Conservation (phyloP, 2,797 vertebrate genomes). For the Characodon lateralis region DNA sequence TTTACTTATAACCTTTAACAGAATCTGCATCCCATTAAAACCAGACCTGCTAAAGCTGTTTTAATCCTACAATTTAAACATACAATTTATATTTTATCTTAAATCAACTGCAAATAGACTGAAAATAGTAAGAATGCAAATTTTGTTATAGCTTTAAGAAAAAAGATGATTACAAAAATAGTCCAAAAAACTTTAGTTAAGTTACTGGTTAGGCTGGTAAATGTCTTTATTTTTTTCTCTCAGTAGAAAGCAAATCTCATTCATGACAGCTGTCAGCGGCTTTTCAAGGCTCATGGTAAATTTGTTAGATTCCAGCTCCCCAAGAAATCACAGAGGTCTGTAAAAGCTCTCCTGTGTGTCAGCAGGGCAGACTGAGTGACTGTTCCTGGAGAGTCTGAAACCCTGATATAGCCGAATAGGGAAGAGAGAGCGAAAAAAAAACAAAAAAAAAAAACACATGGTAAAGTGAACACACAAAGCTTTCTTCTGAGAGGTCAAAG, state of each 20-base stretch:
- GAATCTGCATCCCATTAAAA: neutral
- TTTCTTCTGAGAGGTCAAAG: slow-evolving; percentile 69
- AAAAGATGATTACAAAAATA: slow-evolving; percentile 7
- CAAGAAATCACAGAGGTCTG: slow-evolving; percentile 57
- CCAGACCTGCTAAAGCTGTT: neutral
- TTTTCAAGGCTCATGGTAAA: slow-evolving; percentile 55
- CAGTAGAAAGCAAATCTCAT: slow-evolving; percentile 52
- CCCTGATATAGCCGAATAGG: slow-evolving; percentile 54
- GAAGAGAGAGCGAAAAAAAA: neutral
- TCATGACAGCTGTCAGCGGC: slow-evolving; percentile 77
- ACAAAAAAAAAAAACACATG: slow-evolving; percentile 29
- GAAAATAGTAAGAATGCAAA: neutral
- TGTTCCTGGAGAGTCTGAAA: slow-evolving; percentile 57
- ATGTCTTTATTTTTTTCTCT: neutral
- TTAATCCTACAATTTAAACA: neutral
- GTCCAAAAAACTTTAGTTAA: slow-evolving; percentile 16
- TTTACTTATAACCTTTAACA: neutral
- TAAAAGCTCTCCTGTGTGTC: slow-evolving; percentile 60
- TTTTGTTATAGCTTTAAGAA: slow-evolving; percentile 6
- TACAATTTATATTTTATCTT: too few species aligned
- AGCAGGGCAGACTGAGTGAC: slow-evolving; percentile 55
- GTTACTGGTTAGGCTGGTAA: neutral
- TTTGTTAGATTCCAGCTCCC: slow-evolving; percentile 64
- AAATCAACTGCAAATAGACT: too few species aligned
- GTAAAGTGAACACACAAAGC: slow-evolving; percentile 68